A percentile compares a stretch with the other conserved stretches of the same genome.
Evolutionary conservation across 2,888 invertebrate species (phyloP).

Genomic region (Lapara coniferarum): DNA sequence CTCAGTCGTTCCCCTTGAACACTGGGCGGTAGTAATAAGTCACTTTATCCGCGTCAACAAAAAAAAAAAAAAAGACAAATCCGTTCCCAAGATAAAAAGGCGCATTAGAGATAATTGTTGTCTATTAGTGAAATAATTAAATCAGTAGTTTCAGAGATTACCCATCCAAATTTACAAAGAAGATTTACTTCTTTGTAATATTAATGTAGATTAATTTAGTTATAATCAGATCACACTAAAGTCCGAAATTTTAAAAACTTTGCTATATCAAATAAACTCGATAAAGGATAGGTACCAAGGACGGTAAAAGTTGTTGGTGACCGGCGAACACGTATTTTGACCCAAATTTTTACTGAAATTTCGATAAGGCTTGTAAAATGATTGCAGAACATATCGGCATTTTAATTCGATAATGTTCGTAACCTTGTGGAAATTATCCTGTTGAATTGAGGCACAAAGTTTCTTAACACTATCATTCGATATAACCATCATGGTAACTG

Average conservation of each 20-base stretch:
- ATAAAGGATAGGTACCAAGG: slow-evolving; percentile 52
- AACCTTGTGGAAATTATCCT: slow-evolving; percentile 21
- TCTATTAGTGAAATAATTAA: too few relatives aligned
- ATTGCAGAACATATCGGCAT: slow-evolving; percentile 40
- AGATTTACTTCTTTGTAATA: too few relatives aligned
- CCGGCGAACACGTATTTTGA: slow-evolving; percentile 43
- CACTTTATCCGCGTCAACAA: too few relatives aligned
- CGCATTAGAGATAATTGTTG: too few relatives aligned
- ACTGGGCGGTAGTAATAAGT: too few relatives aligned
- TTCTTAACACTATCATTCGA: slow-evolving; percentile 1
- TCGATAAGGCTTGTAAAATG: slow-evolving; percentile 37
- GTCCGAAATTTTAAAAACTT: background rate
- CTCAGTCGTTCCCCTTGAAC: too few relatives aligned
- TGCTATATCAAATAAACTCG: slow-evolving; percentile 28
- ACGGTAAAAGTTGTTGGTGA: slow-evolving; percentile 58
- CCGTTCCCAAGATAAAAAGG: too few relatives aligned
- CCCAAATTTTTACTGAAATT: slow-evolving; percentile 43
- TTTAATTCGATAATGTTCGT: slow-evolving; percentile 32
- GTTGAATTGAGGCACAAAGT: slow-evolving; percentile 15
- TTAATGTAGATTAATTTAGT: too few relatives aligned
- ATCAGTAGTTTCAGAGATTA: too few relatives aligned
- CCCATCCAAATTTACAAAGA: too few relatives aligned
- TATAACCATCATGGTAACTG: background rate
- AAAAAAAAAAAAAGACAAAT: too few relatives aligned
- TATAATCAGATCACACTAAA: background rate